A percentile compares a stretch with the other conserved stretches of the same genome.
These are phyloP conservation scores for Oncorhynchus masou DNA, from an alignment of 2,113 vertebrate genomes.

Conservation along the genomic window DNA sequence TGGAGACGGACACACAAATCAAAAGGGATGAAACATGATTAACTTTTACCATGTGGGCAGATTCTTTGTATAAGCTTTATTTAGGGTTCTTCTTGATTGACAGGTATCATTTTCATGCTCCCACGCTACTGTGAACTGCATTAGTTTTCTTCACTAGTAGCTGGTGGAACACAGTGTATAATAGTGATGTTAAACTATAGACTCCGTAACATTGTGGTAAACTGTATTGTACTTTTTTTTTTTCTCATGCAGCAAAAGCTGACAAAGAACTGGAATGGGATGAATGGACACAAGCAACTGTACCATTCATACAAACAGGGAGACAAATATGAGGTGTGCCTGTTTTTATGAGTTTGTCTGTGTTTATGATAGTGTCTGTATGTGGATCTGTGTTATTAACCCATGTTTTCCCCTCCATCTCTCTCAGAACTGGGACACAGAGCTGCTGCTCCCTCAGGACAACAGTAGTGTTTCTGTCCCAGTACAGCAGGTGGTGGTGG, in stretches of 20 bases:
- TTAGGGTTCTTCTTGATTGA: not conserved
- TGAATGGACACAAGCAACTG: constrained; percentile 59
- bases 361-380: not conserved
- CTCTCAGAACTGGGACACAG: constrained; percentile 66
- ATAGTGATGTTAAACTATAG: not conserved
- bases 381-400: not conserved
- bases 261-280: constrained; percentile 45
- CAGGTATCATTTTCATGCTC: not conserved
- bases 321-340: constrained; percentile 55
- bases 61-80: not conserved
- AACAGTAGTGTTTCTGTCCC: constrained; percentile 45
- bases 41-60: not conserved
- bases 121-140: too few species aligned
- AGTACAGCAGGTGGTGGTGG: constrained; percentile 64
- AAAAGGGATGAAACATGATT: not conserved
- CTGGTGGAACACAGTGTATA: too few species aligned
- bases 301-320: constrained; percentile 63
- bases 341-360: constrained; percentile 25
- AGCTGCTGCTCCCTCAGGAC: constrained; percentile 65
- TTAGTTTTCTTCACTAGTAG: too few species aligned
- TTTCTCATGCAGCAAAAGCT: constrained; percentile 30
- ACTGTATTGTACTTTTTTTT: not conserved
- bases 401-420: not conserved
- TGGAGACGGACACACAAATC: too few species aligned
- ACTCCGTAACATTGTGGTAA: not conserved